Base-by-base conservation (phyloP, 2,113 vertebrate species). In the Thamnaconus septentrionalis region DNA sequence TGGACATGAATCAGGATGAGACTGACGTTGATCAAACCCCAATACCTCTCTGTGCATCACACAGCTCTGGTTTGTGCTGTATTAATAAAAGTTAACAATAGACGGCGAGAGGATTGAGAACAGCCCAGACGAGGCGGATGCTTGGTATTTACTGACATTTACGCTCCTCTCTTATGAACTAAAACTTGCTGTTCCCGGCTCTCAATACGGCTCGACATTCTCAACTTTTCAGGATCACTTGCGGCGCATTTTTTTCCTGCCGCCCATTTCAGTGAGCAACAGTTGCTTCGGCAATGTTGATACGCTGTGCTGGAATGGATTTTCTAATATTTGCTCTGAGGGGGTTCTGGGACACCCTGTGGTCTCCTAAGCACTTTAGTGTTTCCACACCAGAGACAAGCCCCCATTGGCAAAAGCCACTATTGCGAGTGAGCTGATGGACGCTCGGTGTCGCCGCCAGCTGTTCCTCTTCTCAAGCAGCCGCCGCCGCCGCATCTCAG, bases 401-500 rank as follows among this genome's bases (percentile, higher is more conserved):
- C 40, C 41, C 71, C 53, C 61, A 69, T 64, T 70, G 50, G 64
- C 53, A 68, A 53, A 69, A 75, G 67, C 69, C 83, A 73, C 81
- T 78, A 78, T 81, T 85, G 81, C 78, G 72, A 66, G 64, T 12
- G 54, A 80, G 73, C 72, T 85, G 89, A 91, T 85, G 79, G 80
- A 90, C 88, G 78, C 73, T 49, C 63, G 76, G 66, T 84, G 86
- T 79, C 69, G 54, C 79, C 65, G 79, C 76, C 83, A 87, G 89
- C 88, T 90, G 86, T 81, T 85, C 71, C 82, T 31, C 18, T 80
- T 55, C 73, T 86, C 80, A 83, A 88, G 88, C 84, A 88, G 65
- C 51, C 31, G 7, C 7, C 44, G 42, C 54, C 9, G 8, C 59
- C 48, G 53, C 78, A 78, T 87, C 76, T 74, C 74, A 55, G 75